Conservation (phyloP, 2,888 invertebrate genomes). For the Melieria crassipennis region DNA sequence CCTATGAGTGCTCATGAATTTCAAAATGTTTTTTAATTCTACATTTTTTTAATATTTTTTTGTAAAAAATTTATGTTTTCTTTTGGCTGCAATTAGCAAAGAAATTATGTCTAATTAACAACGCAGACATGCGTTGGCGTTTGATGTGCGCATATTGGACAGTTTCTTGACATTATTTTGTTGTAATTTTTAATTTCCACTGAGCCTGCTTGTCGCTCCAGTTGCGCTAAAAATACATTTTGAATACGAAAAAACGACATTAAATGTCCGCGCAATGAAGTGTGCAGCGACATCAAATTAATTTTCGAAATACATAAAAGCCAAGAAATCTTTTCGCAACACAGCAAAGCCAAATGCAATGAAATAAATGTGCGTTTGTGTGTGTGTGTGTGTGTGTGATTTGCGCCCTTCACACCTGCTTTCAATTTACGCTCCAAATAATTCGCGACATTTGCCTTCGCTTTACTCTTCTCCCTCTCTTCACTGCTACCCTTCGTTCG, state of each 20-base stretch:
- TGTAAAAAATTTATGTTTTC: too few relatives aligned
- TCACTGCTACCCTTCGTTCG: not conserved
- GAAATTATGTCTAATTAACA: slow-evolving; percentile 18
- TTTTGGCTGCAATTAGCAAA: not conserved
- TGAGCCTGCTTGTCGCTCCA: too few relatives aligned
- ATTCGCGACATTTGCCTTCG: slow-evolving; percentile 22
- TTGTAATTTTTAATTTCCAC: too few relatives aligned
- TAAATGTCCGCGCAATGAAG: too few relatives aligned
- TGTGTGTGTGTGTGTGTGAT: not conserved
- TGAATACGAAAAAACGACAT: too few relatives aligned
- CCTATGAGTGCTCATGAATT: not conserved
- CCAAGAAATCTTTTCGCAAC: too few relatives aligned
- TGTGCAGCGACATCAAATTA: too few relatives aligned
- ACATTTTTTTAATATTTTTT: not conserved
- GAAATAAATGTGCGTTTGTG: not conserved
- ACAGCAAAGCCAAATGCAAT: not conserved
- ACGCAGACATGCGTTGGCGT: slow-evolving; percentile 17
- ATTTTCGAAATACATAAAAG: too few relatives aligned
- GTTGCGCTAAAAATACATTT: too few relatives aligned
- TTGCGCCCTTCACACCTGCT: slow-evolving; percentile 19
- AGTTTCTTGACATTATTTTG: too few relatives aligned
- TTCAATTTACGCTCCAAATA: slow-evolving; percentile 28
- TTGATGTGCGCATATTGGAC: not conserved
- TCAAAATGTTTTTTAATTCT: not conserved
- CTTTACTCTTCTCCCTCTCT: too few relatives aligned